These are phyloP conservation scores for Nerophis lumbriciformis DNA, from an alignment of 2,113 vertebrate genomes.

Conservation along the genomic window DNA sequence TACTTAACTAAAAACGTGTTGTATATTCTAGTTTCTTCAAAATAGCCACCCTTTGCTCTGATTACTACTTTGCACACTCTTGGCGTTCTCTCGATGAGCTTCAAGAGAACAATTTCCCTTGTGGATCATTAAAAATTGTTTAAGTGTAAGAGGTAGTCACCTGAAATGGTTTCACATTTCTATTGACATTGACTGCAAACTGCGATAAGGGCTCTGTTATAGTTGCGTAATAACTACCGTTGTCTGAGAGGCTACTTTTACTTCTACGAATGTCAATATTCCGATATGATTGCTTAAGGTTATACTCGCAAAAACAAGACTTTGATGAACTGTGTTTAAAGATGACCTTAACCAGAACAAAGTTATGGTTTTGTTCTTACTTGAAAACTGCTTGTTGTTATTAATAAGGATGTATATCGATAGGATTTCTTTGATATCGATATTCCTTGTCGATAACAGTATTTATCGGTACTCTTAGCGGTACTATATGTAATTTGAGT, in stretches of 20 bases:
- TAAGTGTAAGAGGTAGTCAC: slow-evolving; percentile 8
- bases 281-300: neutral
- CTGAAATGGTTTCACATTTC: slow-evolving; percentile 7
- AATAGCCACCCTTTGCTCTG: too few species aligned
- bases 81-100: slow-evolving; percentile 27
- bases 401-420: too few species aligned
- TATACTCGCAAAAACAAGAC: neutral
- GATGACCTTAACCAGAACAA: neutral
- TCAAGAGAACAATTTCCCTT: neutral
- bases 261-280: neutral
- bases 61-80: too few species aligned
- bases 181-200: neutral
- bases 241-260: neutral
- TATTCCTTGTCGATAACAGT: too few species aligned
- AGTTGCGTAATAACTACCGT: neutral
- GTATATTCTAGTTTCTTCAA: too few species aligned
- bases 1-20: too few species aligned
- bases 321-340: neutral
- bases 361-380: too few species aligned
- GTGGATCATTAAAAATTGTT: too few species aligned
- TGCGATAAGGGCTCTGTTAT: neutral
- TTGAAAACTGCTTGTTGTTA: neutral
- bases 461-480: too few species aligned
- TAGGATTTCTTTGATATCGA: too few species aligned
- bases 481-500: too few species aligned